phyloP scores from a whole-genome alignment of 2,888 invertebrate species.

The Dromius quadrimaculatus region DNA sequence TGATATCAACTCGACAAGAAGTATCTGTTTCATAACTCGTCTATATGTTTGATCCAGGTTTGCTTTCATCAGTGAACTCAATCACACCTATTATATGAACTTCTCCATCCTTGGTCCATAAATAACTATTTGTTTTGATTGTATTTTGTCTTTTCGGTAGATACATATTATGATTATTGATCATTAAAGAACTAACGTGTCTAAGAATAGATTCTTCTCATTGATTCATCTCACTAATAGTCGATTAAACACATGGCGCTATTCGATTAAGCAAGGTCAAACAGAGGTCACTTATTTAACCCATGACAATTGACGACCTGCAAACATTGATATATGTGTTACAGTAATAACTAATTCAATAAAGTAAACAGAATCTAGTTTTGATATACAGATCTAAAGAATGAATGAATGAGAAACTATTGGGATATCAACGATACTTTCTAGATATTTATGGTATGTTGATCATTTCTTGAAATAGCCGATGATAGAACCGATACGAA shows the following conservation, averaged over 20 bases:
- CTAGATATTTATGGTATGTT: slow-evolving; percentile 30
- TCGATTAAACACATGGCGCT: slow-evolving; percentile 43
- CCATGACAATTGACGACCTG: slow-evolving; percentile 49
- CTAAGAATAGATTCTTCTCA: slow-evolving; percentile 31
- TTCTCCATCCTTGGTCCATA: too few relatives aligned
- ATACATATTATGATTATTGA: too few relatives aligned
- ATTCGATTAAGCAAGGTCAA: slow-evolving; percentile 48
- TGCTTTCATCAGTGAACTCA: too few relatives aligned
- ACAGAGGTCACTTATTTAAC: slow-evolving; percentile 43
- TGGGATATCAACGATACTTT: slow-evolving; percentile 34
- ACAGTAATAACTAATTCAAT: slow-evolving; percentile 46
- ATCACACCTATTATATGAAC: too few relatives aligned
- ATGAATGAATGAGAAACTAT: slow-evolving; percentile 16
- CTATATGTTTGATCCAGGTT: too few relatives aligned
- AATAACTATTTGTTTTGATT: too few relatives aligned
- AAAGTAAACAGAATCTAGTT: slow-evolving; percentile 38
- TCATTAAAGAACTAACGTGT: too few relatives aligned
- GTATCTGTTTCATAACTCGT: too few relatives aligned
- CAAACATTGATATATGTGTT: slow-evolving; percentile 42
- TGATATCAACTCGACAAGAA: too few relatives aligned
- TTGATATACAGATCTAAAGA: slow-evolving; percentile 18
- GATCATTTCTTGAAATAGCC: slow-evolving; percentile 49
- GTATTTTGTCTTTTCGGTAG: too few relatives aligned
- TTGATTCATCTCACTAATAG: slow-evolving; percentile 2
- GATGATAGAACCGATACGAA: slow-evolving; percentile 41